Conservation (phyloP, 2,113 vertebrate genomes). For the Podarcis cretensis region DNA sequence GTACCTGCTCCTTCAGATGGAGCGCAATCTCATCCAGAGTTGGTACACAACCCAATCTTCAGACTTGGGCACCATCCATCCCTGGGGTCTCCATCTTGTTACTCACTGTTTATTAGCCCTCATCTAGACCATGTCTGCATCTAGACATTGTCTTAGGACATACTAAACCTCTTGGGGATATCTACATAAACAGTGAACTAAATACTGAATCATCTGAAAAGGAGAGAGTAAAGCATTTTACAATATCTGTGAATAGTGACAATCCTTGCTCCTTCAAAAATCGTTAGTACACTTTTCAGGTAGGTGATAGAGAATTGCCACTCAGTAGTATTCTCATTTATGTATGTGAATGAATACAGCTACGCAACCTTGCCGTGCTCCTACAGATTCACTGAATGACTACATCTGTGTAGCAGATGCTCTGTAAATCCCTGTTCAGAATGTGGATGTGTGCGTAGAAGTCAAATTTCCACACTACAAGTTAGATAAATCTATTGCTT, state of each 20-base stretch:
- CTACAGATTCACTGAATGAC: neutral
- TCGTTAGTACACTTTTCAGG: neutral
- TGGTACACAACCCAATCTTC: too few relatives aligned
- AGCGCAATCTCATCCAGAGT: too few relatives aligned
- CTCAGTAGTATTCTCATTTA: neutral
- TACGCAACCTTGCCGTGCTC: neutral
- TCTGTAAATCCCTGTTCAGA: neutral
- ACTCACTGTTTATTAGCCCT: too few relatives aligned
- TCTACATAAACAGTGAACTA: neutral
- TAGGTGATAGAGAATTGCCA: neutral
- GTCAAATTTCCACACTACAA: slow-evolving; percentile 39
- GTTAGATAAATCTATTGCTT: slow-evolving; percentile 63
- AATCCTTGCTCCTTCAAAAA: neutral
- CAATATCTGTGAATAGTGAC: neutral
- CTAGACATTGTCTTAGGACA: neutral
- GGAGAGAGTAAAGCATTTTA: neutral
- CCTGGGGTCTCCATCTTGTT: too few relatives aligned
- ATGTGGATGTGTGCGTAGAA: neutral
- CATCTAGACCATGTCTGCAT: neutral
- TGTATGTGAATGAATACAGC: neutral
- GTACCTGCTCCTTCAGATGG: too few relatives aligned
- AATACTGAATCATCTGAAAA: neutral
- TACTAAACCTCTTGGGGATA: too few relatives aligned
- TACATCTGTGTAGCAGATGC: slow-evolving; percentile 9
- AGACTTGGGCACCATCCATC: too few relatives aligned